These are phyloP conservation scores for Pinna nobilis DNA, from an alignment of 1,140 invertebrate species.

Conservation along the genomic window DNA sequence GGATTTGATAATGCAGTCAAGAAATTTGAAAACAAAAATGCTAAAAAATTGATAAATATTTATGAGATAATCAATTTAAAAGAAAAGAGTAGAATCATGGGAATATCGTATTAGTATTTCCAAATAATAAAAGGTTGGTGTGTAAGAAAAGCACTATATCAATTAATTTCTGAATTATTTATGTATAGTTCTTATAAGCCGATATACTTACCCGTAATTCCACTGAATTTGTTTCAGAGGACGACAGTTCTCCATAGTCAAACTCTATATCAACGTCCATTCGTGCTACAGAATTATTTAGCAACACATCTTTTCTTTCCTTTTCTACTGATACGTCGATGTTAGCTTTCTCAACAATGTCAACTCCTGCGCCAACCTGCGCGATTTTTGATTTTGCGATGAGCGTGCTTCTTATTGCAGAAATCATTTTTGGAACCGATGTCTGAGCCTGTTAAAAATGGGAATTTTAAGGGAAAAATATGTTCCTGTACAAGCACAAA, in stretches of 20 bases:
- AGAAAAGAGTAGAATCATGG: no score
- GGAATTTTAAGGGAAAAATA: no score
- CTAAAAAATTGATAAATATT: no score
- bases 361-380: not conserved
- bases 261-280: constrained; percentile 13
- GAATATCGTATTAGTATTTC: no score
- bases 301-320: constrained; percentile 12
- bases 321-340: constrained; percentile 12
- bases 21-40: no score
- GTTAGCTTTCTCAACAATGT: not conserved
- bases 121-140: no score
- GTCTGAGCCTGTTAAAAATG: not conserved
- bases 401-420: not conserved
- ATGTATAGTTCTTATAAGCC: no score
- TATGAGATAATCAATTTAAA: no score
- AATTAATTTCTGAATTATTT: no score
- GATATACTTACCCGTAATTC: constrained; percentile 24
- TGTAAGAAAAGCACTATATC: no score
- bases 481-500: no score
- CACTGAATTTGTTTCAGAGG: constrained; percentile 1
- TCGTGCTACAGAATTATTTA: constrained; percentile 12
- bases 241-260: constrained; percentile 1
- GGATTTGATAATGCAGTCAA: no score
- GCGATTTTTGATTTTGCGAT: constrained; percentile 8
- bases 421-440: not conserved